Base-by-base conservation (phyloP, 2,797 vertebrate genomes). In the Characodon lateralis region DNA sequence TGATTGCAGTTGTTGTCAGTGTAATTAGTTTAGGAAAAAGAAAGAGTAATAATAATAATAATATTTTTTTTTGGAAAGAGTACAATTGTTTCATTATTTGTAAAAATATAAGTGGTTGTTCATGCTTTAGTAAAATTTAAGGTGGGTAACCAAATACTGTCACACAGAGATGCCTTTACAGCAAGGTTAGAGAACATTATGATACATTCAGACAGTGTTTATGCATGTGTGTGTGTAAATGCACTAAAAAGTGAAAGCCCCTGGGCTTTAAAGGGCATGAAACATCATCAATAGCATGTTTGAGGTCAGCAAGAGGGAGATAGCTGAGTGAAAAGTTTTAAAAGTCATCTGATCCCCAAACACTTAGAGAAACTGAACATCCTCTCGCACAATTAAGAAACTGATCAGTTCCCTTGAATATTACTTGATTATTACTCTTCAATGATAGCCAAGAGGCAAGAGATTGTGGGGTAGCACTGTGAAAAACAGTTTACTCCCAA, bases 311-410 rank as follows among this genome's bases (percentile, higher is more conserved):
- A 31, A 48, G 59, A 71, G 43, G 1, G 31, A 63, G 41, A 55
- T 28, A 43, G 78, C 53, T 56, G 77, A 41, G 58, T 53, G 72
- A 69, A 83, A 80, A 78, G 76, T 86, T 87, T 80, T 61, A 72
- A 79, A 89, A 86, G 83, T 89, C 82, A 87, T 76, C 78, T 22
- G 50, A 76, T 77, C 66, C 71, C 74, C 75, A 55, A 74, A 43
- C 71, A 41, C 71, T 79, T 75, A 65, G 53, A 78, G n/a, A 73
- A 55, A 59, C 65, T 6, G 22, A 46, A 28, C 61, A 39, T 51
- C n/a, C 56, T 53, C 46, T 50, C 43, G 56, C 59, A 66, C 18
- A 75, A 31, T n/a, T 16, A 5, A 63, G 48, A 77, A 61, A 78
- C 53, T 6, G 31, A 78, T 72, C 10, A 12, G 46, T 14, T 20